Conservation (phyloP, 2,888 invertebrate species). For the Synanthedon tipuliformis region DNA sequence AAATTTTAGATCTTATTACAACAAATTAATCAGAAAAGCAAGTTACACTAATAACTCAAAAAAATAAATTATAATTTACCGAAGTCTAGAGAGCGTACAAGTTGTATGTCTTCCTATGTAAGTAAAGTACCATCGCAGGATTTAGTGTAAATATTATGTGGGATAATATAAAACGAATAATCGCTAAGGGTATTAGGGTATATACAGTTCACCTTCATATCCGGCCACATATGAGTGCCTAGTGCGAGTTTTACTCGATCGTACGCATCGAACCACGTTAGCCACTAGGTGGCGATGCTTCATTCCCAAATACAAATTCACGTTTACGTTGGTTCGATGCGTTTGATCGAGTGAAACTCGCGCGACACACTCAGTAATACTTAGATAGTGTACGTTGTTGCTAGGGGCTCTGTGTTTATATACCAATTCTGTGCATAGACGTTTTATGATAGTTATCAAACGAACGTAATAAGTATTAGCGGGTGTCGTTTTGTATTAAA, state of each 20-base stretch:
- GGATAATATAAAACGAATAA: constrained; percentile 25
- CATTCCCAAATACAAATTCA: too few species aligned
- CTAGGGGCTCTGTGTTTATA: constrained; percentile 33
- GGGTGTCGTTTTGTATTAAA: constrained; percentile 45
- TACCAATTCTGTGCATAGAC: constrained; percentile 33
- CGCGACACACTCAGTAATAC: background rate
- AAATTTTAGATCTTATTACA: too few species aligned
- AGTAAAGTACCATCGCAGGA: constrained; percentile 53
- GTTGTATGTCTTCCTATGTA: constrained; percentile 67
- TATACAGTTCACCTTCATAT: constrained; percentile 41
- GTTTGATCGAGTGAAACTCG: too few species aligned
- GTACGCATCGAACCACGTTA: too few species aligned
- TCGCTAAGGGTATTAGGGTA: constrained; percentile 46
- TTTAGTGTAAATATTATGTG: constrained; percentile 33
- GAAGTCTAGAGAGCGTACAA: constrained; percentile 40
- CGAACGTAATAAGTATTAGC: constrained; percentile 31
- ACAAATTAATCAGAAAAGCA: too few species aligned
- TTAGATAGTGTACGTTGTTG: background rate
- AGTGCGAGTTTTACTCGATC: too few species aligned
- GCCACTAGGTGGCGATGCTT: too few species aligned
- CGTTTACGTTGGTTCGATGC: too few species aligned
- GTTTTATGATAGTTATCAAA: constrained; percentile 33
- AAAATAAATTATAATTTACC: constrained; percentile 21
- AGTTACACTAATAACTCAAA: background rate
- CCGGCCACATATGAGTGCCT: constrained; percentile 38